phyloP scores from a whole-genome alignment of 2,797 vertebrate species.

The Nyctibius grandis region DNA sequence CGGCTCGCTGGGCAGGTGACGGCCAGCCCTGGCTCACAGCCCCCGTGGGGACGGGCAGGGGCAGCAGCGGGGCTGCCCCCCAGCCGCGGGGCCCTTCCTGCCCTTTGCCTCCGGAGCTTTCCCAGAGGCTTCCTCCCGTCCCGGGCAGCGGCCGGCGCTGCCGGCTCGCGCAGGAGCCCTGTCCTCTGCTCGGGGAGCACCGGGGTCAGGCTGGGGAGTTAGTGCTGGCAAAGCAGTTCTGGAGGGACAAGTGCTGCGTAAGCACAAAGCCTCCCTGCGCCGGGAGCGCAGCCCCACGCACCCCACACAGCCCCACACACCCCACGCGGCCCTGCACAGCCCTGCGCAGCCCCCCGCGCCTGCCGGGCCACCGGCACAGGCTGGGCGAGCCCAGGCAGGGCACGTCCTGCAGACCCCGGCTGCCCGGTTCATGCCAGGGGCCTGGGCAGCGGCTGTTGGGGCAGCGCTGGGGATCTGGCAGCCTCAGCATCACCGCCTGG shows the following conservation, averaged over 20 bases:
- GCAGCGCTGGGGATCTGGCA: background rate
- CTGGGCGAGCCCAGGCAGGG: background rate
- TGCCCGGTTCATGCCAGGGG: background rate
- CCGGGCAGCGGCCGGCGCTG: background rate
- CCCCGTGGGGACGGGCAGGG: background rate
- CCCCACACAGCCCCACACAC: fast-evolving
- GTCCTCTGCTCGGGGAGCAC: constrained; percentile 42
- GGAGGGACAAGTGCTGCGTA: constrained; percentile 19
- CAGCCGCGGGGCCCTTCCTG: background rate
- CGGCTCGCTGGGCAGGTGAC: background rate
- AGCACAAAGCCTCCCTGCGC: background rate
- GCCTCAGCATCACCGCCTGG: background rate
- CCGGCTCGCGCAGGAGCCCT: background rate
- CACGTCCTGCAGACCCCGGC: fast-evolving
- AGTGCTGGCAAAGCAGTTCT: constrained; percentile 43
- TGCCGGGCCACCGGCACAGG: background rate
- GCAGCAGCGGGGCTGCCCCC: no score
- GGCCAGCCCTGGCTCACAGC: fast-evolving
- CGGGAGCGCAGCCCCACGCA: no score
- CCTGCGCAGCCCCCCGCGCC: no score
- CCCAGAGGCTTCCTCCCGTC: background rate
- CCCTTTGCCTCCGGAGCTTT: background rate
- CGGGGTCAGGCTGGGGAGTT: constrained; percentile 3
- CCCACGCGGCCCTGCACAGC: no score
- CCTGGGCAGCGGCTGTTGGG: fast-evolving